Percentiles rank a stretch among this genome's conserved stretches.
Evolutionary conservation across 2,797 vertebrate genomes (phyloP).

Genomic region (Anabacerthia variegaticeps): DNA sequence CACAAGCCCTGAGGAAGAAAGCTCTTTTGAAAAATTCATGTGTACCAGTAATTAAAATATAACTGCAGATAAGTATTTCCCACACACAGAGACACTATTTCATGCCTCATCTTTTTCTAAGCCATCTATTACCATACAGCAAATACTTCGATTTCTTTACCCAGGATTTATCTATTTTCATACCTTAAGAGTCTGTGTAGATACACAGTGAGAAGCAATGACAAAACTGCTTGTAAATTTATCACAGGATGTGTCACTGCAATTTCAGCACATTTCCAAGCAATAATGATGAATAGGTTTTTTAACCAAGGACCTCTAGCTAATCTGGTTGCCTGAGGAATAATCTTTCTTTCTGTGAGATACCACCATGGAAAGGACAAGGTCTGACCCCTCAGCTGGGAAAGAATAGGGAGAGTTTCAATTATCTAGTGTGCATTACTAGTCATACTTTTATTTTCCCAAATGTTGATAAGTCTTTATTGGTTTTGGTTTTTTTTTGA

Average conservation of each 20-base stretch:
- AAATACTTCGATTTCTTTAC: neutral
- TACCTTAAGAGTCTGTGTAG: neutral
- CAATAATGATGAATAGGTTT: neutral
- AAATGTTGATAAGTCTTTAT: fast-evolving
- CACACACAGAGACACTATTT: neutral
- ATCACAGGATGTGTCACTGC: neutral
- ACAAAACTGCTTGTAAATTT: neutral
- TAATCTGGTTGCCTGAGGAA: neutral
- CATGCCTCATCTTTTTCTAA: neutral
- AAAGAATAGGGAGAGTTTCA: neutral
- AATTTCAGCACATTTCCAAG: neutral
- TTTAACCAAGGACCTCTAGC: neutral
- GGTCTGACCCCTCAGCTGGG: neutral
- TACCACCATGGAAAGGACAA: neutral
- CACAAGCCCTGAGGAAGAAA: neutral
- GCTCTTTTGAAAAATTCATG: neutral
- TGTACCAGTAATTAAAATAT: neutral
- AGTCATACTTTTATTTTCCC: neutral
- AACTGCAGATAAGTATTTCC: neutral
- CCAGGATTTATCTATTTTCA: neutral
- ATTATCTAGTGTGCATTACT: neutral
- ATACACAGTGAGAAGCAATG: neutral
- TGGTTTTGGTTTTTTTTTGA: no score
- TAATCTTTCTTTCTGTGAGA: neutral
- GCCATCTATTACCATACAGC: neutral